Conservation (phyloP, 2,113 vertebrate species). For the Alethe castanea region DNA sequence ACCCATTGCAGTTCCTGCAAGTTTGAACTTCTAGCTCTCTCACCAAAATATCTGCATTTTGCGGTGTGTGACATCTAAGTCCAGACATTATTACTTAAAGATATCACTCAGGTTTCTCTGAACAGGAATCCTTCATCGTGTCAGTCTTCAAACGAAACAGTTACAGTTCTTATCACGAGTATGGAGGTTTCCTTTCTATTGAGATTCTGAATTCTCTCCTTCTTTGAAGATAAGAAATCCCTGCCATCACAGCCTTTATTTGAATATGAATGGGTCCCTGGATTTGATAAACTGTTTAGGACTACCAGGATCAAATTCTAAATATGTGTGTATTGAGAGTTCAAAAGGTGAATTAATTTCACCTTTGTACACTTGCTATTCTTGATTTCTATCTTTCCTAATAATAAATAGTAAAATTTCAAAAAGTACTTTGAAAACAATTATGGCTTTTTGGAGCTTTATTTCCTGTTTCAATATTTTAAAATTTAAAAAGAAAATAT, state of each 20-base stretch:
- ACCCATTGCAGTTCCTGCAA: not conserved
- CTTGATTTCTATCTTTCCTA: not conserved
- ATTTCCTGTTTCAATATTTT: not conserved
- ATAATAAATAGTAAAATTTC: not conserved
- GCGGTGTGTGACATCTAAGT: not conserved
- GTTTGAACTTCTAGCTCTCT: not conserved
- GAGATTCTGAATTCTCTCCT: conserved; percentile 24
- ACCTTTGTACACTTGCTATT: not conserved
- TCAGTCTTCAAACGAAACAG: conserved; percentile 41
- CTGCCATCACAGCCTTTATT: conserved; percentile 22
- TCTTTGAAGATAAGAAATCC: conserved; percentile 42
- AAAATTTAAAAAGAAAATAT: not conserved
- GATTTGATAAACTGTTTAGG: conserved; percentile 23
- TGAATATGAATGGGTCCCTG: not conserved
- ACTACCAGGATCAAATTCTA: not conserved
- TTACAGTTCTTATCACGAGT: conserved; percentile 32
- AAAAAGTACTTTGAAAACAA: not conserved
- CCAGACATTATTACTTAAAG: not conserved
- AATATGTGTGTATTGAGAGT: not conserved
- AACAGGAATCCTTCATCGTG: conserved; percentile 1
- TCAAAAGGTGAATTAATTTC: conserved; percentile 37
- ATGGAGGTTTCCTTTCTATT: not conserved
- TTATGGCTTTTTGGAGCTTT: not conserved
- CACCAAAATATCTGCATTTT: not conserved
- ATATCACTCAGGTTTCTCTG: not conserved